Evolutionary conservation across 2,797 vertebrate species (phyloP), one percentile per base, ranked within the genome.

Genomic region (Eulemur mongoz): DNA sequence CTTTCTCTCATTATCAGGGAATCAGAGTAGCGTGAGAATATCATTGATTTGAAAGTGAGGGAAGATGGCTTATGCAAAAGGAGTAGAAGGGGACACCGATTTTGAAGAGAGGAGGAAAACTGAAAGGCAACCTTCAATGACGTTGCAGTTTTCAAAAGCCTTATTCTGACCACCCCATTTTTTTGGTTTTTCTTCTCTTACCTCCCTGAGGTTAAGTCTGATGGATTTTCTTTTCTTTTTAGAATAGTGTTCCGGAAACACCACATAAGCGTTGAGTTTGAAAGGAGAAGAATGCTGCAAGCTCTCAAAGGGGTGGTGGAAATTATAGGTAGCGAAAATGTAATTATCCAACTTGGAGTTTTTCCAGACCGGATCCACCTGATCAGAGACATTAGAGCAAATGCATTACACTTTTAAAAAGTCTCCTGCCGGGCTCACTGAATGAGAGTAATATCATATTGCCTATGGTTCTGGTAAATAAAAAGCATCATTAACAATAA

Each of bases 401-500:
- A 97, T 95, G 95, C 96, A 97, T 97, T 96, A 97, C 96, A 97
- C 91, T 97, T 98, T 96, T 96, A 83, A 96, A 97, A 98, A 98
- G 93, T 94, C 96, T 98, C 97, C 97, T 97, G 96, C 98, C 10
- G 35, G 92, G 95, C 95, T 97, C 84, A 91, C 95, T 97, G 96
- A 97, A 97, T 96, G 97, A 97, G 89, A 97, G 89, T 98, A 97
- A 97, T 97, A 98, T 98, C 96, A 96, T 94, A 97, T 97, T 75
- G 93, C 97, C 97, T 94, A 93, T 97, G 95, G 92, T 97, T 97
- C 97, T 98, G 97, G 97, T 97, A 98, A 98, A 98, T 98, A 98
- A 98, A 98, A 98, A 98, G 97, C 97, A 97, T 98, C 97, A 97
- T 98, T 98, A 98, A 96, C 97, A 97, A 93, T 95, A 98, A 97